A percentile compares a stretch with the other conserved stretches of the same genome.
Conservation (phyloP, 2,888 invertebrate species). For the Pseudococcus jackbeardsleyi region DNA sequence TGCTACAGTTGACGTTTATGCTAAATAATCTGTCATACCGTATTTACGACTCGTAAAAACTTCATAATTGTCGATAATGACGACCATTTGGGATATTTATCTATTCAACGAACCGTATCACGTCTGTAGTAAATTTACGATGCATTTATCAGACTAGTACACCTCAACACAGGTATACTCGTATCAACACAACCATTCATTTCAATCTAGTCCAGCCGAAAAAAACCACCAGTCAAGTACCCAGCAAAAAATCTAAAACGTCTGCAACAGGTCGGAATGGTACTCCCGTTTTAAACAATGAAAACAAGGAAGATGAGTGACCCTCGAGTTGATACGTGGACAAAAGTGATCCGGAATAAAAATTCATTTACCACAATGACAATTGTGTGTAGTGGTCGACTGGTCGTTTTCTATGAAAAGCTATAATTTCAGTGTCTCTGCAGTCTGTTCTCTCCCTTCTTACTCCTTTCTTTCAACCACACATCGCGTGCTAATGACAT, state of each 20-base stretch:
- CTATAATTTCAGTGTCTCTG: constrained; percentile 1
- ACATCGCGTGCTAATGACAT: constrained; percentile 35
- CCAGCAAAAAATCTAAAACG: background rate
- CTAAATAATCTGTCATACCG: background rate
- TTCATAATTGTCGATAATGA: constrained; percentile 6
- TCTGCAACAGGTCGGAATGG: background rate
- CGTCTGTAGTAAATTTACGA: background rate
- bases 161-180: background rate
- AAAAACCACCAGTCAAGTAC: background rate
- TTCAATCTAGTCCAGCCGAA: background rate
- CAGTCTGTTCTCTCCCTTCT: background rate
- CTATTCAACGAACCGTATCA: constrained; percentile 13
- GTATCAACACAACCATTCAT: background rate
- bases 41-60: background rate
- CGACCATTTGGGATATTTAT: constrained; percentile 16
- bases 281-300: background rate
- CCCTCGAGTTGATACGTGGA: constrained; percentile 8
- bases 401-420: constrained; percentile 21
- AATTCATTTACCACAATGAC: constrained; percentile 37
- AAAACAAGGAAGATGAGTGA: background rate
- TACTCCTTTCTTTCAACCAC: constrained; percentile 6
- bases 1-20: constrained; percentile 18
- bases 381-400: background rate
- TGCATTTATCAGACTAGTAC: background rate
- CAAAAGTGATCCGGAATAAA: background rate